Conservation (phyloP, 2,888 invertebrate genomes). For the Cyrtodaria siliqua region DNA sequence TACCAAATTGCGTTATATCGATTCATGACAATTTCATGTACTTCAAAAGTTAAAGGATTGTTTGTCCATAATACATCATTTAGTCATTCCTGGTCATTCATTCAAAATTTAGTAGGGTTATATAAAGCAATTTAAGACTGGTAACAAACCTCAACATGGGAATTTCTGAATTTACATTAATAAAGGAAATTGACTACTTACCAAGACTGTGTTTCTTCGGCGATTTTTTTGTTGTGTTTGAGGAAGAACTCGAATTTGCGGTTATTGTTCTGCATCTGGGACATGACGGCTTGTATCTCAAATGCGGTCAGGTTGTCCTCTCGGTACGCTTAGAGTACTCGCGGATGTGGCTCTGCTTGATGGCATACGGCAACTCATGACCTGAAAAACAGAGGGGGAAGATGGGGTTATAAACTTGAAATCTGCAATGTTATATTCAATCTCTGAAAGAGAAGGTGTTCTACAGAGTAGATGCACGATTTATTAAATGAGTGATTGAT, state of each 20-base stretch:
- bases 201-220: slow-evolving; percentile 75
- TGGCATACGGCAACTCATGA: slow-evolving; percentile 93
- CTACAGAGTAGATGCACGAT: too few relatives aligned
- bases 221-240: slow-evolving; percentile 73
- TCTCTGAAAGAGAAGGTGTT: background rate
- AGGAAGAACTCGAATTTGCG: slow-evolving; percentile 80
- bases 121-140: too few relatives aligned
- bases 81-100: too few relatives aligned
- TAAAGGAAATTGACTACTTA: too few relatives aligned
- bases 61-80: too few relatives aligned
- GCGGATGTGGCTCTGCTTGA: slow-evolving; percentile 91
- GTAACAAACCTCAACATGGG: too few relatives aligned
- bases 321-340: slow-evolving; percentile 87
- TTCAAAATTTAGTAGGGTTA: too few relatives aligned
- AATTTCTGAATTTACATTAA: too few relatives aligned
- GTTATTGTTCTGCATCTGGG: slow-evolving; percentile 63
- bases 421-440: too few relatives aligned
- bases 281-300: slow-evolving; percentile 65
- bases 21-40: too few relatives aligned
- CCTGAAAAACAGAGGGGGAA: slow-evolving; percentile 84
- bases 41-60: too few relatives aligned
- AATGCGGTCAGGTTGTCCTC: slow-evolving; percentile 68
- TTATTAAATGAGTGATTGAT: background rate
- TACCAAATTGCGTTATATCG: too few relatives aligned
- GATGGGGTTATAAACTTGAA: background rate